phyloP scores from a whole-genome alignment of 2,113 vertebrate species.

The Neomonachus schauinslandi region DNA sequence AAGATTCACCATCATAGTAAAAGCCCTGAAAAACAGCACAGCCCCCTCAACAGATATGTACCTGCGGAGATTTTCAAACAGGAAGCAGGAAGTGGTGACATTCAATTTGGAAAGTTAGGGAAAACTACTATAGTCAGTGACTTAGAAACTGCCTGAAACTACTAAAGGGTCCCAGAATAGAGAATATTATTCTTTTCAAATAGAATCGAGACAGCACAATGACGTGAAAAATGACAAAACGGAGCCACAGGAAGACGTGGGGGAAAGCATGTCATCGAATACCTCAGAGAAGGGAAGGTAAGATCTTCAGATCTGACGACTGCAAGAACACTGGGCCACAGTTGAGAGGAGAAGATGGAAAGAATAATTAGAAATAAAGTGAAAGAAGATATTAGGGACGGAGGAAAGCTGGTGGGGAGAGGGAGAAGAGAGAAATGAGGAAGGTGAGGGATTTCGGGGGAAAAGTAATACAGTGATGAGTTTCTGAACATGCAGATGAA shows the following conservation, averaged over 20 bases:
- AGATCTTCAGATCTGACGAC: not conserved
- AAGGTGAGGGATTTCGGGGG: not conserved
- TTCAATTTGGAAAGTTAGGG: not conserved
- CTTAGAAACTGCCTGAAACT: not conserved
- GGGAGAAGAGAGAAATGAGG: not conserved
- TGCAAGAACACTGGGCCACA: not conserved
- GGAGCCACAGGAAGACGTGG: not conserved
- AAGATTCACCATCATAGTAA: not conserved
- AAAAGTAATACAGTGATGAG: not conserved
- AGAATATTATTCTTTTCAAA: not conserved
- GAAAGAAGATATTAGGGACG: not conserved
- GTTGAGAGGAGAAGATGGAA: not conserved
- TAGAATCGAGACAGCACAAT: not conserved
- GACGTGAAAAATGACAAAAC: not conserved
- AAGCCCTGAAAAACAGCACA: not conserved
- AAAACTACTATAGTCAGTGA: not conserved
- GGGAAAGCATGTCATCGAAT: not conserved
- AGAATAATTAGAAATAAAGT: not conserved
- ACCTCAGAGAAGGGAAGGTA: not conserved
- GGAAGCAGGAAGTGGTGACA: not conserved
- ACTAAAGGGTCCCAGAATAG: not conserved
- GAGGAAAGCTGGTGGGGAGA: not conserved
- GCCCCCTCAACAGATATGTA: not conserved
- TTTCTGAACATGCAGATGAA: not conserved
- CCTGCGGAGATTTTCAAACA: not conserved